Base-by-base conservation (phyloP, 35 echinoderm and acorn worm genomes). In the Ptychodera flava region DNA sequence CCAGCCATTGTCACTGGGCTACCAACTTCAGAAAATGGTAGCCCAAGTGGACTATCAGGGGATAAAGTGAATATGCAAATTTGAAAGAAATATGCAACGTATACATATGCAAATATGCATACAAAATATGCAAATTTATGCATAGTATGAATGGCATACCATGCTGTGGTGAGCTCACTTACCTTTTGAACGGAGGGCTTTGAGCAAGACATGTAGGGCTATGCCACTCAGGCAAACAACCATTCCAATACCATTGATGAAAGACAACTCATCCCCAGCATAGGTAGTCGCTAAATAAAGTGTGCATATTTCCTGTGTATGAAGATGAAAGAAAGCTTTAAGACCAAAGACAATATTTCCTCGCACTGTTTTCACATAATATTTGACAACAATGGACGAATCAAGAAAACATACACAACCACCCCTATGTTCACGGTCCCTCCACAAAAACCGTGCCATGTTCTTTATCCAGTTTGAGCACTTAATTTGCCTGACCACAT, bases 171-270 rank as follows among this genome's bases (percentile, higher is more conserved):
- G n/a, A n/a, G n/a, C n/a, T n/a, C 12, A 86, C 86, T 87, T 80
- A 91, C 90, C 81, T 35, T 91, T 82, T 32, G 80, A 45, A 33
- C 75, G 77, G 35, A 28, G 36, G 36, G 90, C 90, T 75, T 91
- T 91, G 35, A 91, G 37, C 28, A 28, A 38, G 35, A 91, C 84
- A 83, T 91, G 90, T 31, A 91, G 28, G 0, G 79, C 33, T 29
- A 91, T 91, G 0, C 90, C 90, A 33, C 38, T 45, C 36, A 91
- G 31, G 31, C 90, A 91, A 30, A 91, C 81, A 77, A 91, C 78
- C 90, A 91, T 91, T 29, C 90, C 90, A 36, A 86, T 75, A 28
- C 35, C 35, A 36, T 91, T 91, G 36, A 91, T 33, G 30, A 53
- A 78, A n/a, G 78, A n/a, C 36, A 34, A 33, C 10, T 16, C 35